Evolutionary conservation across 2,113 vertebrate genomes (phyloP), one percentile per base, ranked within the genome.

Genomic region (Callospermophilus lateralis): DNA sequence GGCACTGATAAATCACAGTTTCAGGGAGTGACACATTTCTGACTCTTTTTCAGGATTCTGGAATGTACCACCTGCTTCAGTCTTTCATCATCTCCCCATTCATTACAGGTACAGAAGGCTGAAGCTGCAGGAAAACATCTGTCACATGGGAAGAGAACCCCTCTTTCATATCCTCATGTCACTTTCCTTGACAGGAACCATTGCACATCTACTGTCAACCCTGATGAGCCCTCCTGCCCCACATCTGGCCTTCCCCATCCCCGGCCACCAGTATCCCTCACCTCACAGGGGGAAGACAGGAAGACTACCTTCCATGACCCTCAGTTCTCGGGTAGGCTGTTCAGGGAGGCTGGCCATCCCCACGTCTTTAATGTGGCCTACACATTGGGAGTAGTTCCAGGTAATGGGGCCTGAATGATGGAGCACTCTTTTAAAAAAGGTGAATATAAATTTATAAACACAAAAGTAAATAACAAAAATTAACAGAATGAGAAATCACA

Each of bases 31-130:
- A 72, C 87, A 67, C 28, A 30, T 96, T 81, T 96, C 94, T 61
- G 81, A 93, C 53, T 96, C 92, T 48, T 67, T 94, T 94, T 97
- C 93, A 92, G 65, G 84, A 96, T 94, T 94, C 92, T 22, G 22
- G 92, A 93, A 97, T 0, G 13, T 63, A 55, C 84, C 95, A 95
- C 96, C 89, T 93, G 86, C 68, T 90, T 89, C 34, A 45, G 79
- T 87, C 86, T 97, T 92, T 84, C 93, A 95, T 94, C 93, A 93
- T 78, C 79, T 74, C 83, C 39, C 85, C 15, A 39, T 78, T 96
- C 32, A 10, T 90, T 85, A 55, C 93, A 94, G 96, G 93, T 92
- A 77, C 92, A 93, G 93, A 94, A 96, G 86, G 87, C 19, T 45
- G 90, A 84, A 72, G 77, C 85, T 95, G 93, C 84, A 89, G 86